phyloP scores from a whole-genome alignment of 1,140 invertebrate species.

The Drosophila athabasca region DNA sequence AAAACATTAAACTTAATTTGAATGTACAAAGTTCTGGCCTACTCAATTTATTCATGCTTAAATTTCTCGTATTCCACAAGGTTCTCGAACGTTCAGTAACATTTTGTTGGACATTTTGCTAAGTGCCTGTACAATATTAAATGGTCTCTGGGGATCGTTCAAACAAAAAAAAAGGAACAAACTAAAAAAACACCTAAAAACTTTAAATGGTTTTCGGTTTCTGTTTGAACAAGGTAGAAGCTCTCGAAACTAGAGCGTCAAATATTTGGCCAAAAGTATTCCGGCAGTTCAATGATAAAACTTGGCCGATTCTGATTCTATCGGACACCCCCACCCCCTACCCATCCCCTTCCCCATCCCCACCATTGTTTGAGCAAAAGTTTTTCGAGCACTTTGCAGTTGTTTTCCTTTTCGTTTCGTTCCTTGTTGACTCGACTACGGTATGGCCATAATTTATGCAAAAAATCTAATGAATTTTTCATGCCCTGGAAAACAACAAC shows the following conservation, averaged over 20 bases:
- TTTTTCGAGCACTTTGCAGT: constrained; percentile 20
- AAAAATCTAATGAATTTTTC: constrained; percentile 78
- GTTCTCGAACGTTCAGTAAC: too few species aligned
- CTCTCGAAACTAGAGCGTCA: constrained; percentile 18
- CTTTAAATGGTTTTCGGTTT: too few species aligned
- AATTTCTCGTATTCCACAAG: too few species aligned
- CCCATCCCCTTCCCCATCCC: neutral
- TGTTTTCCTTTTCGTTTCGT: constrained; percentile 27
- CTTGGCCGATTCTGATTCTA: constrained; percentile 8
- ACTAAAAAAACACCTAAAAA: too few species aligned
- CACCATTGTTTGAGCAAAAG: constrained; percentile 13
- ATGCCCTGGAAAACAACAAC: constrained; percentile 39
- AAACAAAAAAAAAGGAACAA: too few species aligned
- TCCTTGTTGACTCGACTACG: constrained; percentile 13
- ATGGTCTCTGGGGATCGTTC: neutral
- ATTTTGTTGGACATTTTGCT: too few species aligned
- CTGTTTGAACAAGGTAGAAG: constrained; percentile 6
- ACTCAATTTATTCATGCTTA: too few species aligned
- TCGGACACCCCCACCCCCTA: neutral
- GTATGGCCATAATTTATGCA: constrained; percentile 68
- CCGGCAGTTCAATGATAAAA: constrained; percentile 15
- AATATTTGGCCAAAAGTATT: constrained; percentile 38
- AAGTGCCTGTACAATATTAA: constrained; percentile 8
- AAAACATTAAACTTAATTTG: too few species aligned
- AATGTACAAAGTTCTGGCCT: too few species aligned